Evolutionary conservation across 1,140 invertebrate genomes (phyloP).

Genomic region (Papilio machaon): DNA sequence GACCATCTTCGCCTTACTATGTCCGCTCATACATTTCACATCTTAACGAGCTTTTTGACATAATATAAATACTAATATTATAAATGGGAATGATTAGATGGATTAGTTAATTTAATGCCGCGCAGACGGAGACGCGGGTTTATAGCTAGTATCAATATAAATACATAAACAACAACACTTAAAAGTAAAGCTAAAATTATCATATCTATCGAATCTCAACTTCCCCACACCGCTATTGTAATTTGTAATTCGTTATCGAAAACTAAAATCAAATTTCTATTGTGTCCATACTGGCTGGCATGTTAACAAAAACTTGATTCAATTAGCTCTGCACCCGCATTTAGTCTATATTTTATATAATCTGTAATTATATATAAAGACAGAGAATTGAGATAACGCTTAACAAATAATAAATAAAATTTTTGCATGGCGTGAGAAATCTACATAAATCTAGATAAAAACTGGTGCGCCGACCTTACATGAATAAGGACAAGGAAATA

Average conservation of each 20-base stretch:
- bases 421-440: not conserved
- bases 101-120: no score
- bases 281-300: constrained; percentile 9
- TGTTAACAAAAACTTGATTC: constrained; percentile 31
- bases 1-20: no score
- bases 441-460: not conserved
- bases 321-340: constrained; percentile 34
- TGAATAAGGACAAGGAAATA: no score
- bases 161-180: constrained; percentile 25
- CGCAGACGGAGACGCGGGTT: no score
- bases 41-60: no score
- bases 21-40: no score
- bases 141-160: constrained; percentile 4
- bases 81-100: no score
- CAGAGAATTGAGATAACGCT: not conserved
- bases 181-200: constrained; percentile 34
- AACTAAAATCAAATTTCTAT: constrained; percentile 53
- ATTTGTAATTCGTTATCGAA: constrained; percentile 59
- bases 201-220: constrained; percentile 48
- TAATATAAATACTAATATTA: no score
- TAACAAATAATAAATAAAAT: not conserved
- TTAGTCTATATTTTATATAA: not conserved
- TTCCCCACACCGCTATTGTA: constrained; percentile 36
- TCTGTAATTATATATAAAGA: not conserved
- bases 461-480: no score